These are phyloP conservation scores for Yasuhikotakia modesta DNA, from an alignment of 2,797 vertebrate species.

Conservation along the genomic window DNA sequence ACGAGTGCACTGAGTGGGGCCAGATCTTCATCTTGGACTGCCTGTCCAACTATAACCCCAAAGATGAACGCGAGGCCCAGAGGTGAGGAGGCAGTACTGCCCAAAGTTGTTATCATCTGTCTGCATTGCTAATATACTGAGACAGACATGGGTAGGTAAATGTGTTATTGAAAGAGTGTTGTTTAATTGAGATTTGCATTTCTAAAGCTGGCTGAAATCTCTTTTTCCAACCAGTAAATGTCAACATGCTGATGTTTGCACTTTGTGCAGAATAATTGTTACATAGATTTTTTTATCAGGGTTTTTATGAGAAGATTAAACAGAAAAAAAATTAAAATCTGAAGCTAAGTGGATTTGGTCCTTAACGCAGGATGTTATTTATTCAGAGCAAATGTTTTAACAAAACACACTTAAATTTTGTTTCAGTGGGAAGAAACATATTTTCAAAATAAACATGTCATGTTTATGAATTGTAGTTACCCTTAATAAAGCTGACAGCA, in stretches of 20 bases:
- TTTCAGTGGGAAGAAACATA: background rate
- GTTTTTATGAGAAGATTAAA: background rate
- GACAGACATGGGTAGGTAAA: background rate
- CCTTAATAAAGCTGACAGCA: background rate
- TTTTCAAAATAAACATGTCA: background rate
- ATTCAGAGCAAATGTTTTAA: background rate
- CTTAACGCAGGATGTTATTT: slow-evolving; percentile 1
- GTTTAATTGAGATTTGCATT: background rate
- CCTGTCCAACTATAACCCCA: slow-evolving; percentile 94
- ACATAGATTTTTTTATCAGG: background rate
- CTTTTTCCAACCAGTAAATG: background rate
- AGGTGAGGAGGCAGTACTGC: slow-evolving; percentile 76
- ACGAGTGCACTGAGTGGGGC: slow-evolving; percentile 97
- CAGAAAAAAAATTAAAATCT: background rate
- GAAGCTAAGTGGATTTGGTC: background rate
- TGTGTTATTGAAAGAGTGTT: background rate
- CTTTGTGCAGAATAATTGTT: background rate
- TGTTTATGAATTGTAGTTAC: background rate
- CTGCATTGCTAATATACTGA: background rate
- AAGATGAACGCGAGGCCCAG: slow-evolving; percentile 95
- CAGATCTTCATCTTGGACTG: slow-evolving; percentile 99
- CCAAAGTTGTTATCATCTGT: background rate
- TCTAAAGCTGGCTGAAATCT: background rate
- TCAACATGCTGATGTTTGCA: slow-evolving; percentile 4
- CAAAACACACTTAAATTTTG: background rate